Conservation (phyloP, 2,888 invertebrate species). For the Spodoptera littoralis region DNA sequence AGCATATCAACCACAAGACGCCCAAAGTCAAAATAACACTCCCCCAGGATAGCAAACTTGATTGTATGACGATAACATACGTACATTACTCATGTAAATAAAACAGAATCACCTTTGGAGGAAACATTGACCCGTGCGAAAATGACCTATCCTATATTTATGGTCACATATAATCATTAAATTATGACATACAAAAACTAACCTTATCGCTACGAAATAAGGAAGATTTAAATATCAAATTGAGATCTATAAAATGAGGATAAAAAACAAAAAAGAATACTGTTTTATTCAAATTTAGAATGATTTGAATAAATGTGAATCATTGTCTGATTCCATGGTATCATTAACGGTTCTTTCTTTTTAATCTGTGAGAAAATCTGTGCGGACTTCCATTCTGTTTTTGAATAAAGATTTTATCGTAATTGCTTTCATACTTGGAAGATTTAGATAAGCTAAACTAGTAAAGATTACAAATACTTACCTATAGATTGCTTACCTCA, state of each 20-base stretch:
- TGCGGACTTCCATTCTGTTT: neutral
- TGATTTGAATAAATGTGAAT: conserved; percentile 22
- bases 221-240: too few relatives aligned
- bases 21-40: too few relatives aligned
- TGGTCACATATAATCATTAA: neutral
- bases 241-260: too few relatives aligned
- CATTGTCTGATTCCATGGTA: conserved; percentile 6
- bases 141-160: conserved; percentile 17
- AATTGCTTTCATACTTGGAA: too few relatives aligned
- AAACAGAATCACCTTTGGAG: neutral
- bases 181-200: too few relatives aligned
- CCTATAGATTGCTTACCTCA: too few relatives aligned
- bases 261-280: neutral
- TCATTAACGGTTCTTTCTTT: conserved; percentile 25
- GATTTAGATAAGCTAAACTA: too few relatives aligned
- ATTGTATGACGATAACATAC: conserved; percentile 1
- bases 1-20: too few relatives aligned
- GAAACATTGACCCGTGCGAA: conserved; percentile 42
- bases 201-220: too few relatives aligned
- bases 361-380: neutral
- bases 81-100: neutral
- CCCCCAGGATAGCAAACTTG: too few relatives aligned
- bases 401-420: too few relatives aligned
- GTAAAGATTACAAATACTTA: too few relatives aligned
- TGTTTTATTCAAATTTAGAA: conserved; percentile 17